Percentiles rank a stretch among this genome's conserved stretches.
These are phyloP conservation scores for Oncorhynchus kisutch DNA, from an alignment of 2,113 vertebrate genomes.

Conservation along the genomic window DNA sequence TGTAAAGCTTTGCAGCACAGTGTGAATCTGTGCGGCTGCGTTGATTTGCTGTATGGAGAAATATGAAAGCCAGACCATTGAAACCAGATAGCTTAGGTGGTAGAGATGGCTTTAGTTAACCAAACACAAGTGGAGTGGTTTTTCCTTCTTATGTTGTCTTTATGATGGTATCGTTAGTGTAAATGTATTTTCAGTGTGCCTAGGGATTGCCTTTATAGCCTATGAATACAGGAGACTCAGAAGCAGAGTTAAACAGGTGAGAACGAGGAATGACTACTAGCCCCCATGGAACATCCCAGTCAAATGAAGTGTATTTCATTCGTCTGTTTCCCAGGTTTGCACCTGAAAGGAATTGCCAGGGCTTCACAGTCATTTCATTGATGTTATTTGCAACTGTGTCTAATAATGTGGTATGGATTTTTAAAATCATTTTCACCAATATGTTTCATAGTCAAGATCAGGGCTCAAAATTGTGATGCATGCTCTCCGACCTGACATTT, in stretches of 20 bases:
- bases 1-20: too few relatives aligned
- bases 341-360: neutral
- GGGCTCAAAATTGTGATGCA: too few relatives aligned
- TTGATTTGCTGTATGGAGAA: neutral
- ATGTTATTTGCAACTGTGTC: neutral
- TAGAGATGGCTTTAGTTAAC: neutral
- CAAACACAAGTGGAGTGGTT: neutral
- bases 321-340: neutral
- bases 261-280: neutral
- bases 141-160: neutral
- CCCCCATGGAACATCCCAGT: neutral
- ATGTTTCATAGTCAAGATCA: too few relatives aligned
- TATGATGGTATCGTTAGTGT: neutral
- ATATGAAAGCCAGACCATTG: neutral
- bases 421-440: neutral
- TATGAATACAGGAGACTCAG: neutral
- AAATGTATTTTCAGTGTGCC: neutral
- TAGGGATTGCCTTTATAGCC: neutral
- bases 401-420: neutral
- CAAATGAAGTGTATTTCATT: neutral
- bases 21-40: too few relatives aligned
- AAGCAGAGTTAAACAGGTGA: neutral
- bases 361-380: neutral
- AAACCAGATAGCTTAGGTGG: constrained; percentile 6
- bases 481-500: too few relatives aligned